These are phyloP conservation scores for Clarias platycephalus DNA, from an alignment of 2,797 vertebrate genomes.

Conservation along the genomic window DNA sequence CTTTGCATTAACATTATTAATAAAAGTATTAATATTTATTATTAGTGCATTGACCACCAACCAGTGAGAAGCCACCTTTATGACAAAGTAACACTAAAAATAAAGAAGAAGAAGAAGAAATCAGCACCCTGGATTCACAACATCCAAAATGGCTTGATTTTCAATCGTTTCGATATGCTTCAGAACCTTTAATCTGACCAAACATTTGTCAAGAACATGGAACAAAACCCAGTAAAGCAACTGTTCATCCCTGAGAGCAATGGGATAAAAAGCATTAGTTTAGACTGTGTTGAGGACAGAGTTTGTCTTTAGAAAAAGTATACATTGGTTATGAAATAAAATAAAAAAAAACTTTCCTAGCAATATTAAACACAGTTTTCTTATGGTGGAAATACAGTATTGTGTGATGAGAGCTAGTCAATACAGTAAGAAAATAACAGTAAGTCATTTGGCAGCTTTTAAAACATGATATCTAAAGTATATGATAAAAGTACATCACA, in stretches of 20 bases:
- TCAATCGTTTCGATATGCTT: constrained; percentile 4
- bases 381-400: constrained; percentile 30
- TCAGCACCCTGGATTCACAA: constrained; percentile 33
- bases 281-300: constrained; percentile 3
- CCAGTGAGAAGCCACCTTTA: constrained; percentile 44
- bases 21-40: neutral
- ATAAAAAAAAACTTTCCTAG: neutral
- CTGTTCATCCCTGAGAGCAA: constrained; percentile 49
- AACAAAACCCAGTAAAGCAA: constrained; percentile 21
- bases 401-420: constrained; percentile 25
- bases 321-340: constrained; percentile 34
- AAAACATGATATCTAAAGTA: neutral
- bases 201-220: neutral
- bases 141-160: constrained; percentile 8
- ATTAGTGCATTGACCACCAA: constrained; percentile 27
- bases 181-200: constrained; percentile 23
- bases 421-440: constrained; percentile 5
- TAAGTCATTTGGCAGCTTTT: too few relatives aligned
- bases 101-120: neutral
- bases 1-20: constrained; percentile 26
- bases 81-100: constrained; percentile 16
- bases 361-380: constrained; percentile 16
- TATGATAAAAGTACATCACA: neutral
- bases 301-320: constrained; percentile 13
- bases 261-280: constrained; percentile 31